Percentiles rank a stretch among this genome's conserved stretches.
phyloP scores from a whole-genome alignment of 2,888 invertebrate genomes.

The Scotopteryx bipunctaria region DNA sequence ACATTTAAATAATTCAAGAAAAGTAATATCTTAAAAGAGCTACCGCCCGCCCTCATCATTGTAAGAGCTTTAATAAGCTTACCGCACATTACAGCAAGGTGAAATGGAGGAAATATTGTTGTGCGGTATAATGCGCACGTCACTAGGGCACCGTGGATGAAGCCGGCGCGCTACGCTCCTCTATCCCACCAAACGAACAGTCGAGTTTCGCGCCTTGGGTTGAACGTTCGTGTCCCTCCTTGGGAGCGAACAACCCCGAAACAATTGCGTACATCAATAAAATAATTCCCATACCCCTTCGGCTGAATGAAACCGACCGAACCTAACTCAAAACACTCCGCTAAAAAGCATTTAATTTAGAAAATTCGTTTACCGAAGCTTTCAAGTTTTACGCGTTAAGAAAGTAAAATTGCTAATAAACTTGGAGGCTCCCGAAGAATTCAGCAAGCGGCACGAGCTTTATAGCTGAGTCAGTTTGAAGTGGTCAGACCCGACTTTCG shows the following conservation, averaged over 20 bases:
- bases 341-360: conserved; percentile 22
- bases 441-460: conserved; percentile 45
- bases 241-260: conserved; percentile 6
- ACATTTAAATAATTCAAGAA: too few relatives aligned
- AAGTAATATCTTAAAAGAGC: conserved; percentile 1
- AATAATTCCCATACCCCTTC: conserved; percentile 19
- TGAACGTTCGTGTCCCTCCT: conserved; percentile 23
- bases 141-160: conserved; percentile 27
- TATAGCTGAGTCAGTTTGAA: conserved; percentile 40
- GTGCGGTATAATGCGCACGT: conserved; percentile 18
- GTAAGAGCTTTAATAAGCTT: conserved; percentile 1
- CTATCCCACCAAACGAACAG: conserved; percentile 30
- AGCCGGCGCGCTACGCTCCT: conserved; percentile 16
- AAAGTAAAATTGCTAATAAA: conserved; percentile 47
- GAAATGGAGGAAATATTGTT: conserved; percentile 3
- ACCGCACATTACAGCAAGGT: conserved; percentile 7
- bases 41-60: background rate
- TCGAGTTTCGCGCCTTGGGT: conserved; percentile 32
- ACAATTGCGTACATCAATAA: conserved; percentile 33
- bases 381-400: conserved; percentile 32
- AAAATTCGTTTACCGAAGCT: conserved; percentile 16
- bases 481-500: conserved; percentile 35
- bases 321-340: conserved; percentile 15
- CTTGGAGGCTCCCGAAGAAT: conserved; percentile 43
- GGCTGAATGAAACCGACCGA: conserved; percentile 25